Evolutionary conservation across 2,113 vertebrate species (phyloP), one percentile per base, ranked within the genome.

Genomic region (Rutilus rutilus): DNA sequence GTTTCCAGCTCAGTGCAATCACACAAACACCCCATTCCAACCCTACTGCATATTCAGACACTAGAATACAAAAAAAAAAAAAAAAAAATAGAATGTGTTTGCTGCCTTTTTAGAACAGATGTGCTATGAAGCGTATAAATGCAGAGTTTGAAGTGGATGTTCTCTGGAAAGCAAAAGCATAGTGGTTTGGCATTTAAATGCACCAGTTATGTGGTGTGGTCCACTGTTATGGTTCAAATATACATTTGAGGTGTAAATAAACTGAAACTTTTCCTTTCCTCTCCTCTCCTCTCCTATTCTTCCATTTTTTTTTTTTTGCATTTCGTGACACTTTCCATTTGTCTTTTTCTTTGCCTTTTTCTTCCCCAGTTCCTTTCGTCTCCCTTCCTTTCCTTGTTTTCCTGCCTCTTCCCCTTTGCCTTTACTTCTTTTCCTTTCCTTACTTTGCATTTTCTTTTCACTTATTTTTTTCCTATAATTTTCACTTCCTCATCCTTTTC

Each of bases 1-100:
- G 78, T 64, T 80, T 27, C 36, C 15, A 64, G n/a, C 39, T 64
- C 25, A 64, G 57, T 64, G 78, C 36, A 64, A 47, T 64, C 39
- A 64, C n/a, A 80, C 78, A 64, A 45, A 80, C 78, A 45, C 8
- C 60, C 57, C 4, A n/a, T 47, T 45, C 59, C 39, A 45, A 39
- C 23, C n/a, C 59, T 39, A 1, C 54, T 79, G 59, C 23, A 64
- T 80, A 64, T 45, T 80, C 59, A 78, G 52, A 78, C 21, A 45
- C 36, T 62, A 42, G 36, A 25, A 62, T n/a, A 1, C 1, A 73
- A n/a, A 45, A 64, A 71, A 73, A n/a, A 42, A n/a, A n/a, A n/a
- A n/a, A n/a, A n/a, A n/a, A n/a, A 23, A 71, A 42, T 23, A 3
- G 39, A 47, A 25, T 74, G 39, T 25, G 42, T 47, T 74, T 74